Evolutionary conservation across 2,888 invertebrate genomes (phyloP).

Genomic region (Crepidodera aurea): DNA sequence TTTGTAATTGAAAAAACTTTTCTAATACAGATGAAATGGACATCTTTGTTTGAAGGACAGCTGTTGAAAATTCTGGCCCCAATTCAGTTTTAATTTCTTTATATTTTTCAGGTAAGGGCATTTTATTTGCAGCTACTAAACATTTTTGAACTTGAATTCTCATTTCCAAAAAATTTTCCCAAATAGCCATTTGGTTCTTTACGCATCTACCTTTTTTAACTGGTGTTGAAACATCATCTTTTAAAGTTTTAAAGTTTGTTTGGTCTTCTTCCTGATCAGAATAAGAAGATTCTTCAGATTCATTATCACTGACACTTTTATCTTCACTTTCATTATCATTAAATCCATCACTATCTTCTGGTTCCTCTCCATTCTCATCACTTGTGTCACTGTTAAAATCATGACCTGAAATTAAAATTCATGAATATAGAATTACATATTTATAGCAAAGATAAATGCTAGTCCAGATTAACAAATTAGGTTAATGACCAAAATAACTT

Average conservation of each 20-base stretch:
- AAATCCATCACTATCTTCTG: neutral
- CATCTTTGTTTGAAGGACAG: slow-evolving; percentile 64
- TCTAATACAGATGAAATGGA: slow-evolving; percentile 70
- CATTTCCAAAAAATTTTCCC: slow-evolving; percentile 87
- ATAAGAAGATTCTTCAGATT: slow-evolving; percentile 60
- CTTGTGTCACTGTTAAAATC: neutral
- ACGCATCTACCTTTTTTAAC: slow-evolving; percentile 74
- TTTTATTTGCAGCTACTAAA: slow-evolving; percentile 76
- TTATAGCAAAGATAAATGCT: too few species aligned
- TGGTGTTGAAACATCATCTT: slow-evolving; percentile 66
- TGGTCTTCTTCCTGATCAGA: slow-evolving; percentile 36
- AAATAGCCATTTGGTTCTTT: slow-evolving; percentile 75
- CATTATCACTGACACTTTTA: slow-evolving; percentile 39
- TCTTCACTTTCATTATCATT: slow-evolving; percentile 46
- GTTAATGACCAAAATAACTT: too few species aligned
- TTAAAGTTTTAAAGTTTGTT: slow-evolving; percentile 66
- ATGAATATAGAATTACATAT: neutral
- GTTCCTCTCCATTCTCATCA: neutral
- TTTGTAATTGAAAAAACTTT: slow-evolving; percentile 70
- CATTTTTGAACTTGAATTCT: slow-evolving; percentile 89
- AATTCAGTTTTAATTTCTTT: slow-evolving; percentile 58
- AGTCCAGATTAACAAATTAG: too few species aligned
- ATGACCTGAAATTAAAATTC: neutral
- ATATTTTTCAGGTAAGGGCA: slow-evolving; percentile 73
- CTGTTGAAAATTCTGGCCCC: slow-evolving; percentile 64